These are phyloP conservation scores for Heliconius sara DNA, from an alignment of 2,888 invertebrate genomes.

Conservation along the genomic window DNA sequence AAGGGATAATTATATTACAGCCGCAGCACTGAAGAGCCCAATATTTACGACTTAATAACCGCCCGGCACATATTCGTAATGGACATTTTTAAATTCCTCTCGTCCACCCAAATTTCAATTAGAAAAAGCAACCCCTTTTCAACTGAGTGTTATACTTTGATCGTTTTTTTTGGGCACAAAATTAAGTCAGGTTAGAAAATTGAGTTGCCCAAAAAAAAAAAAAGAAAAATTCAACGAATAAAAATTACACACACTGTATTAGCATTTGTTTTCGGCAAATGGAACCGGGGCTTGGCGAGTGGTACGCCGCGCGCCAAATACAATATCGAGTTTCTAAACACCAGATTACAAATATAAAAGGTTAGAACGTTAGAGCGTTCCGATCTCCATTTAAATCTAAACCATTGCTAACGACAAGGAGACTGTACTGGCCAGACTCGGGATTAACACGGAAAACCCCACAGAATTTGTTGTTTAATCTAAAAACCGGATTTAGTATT, in stretches of 20 bases:
- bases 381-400: constrained; percentile 43
- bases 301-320: neutral
- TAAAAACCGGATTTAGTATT: constrained; percentile 46
- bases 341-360: constrained; percentile 33
- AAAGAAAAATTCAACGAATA: neutral
- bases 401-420: constrained; percentile 42
- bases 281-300: neutral
- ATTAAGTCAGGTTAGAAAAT: constrained; percentile 27
- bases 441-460: constrained; percentile 46
- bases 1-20: constrained; percentile 72
- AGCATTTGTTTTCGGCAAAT: constrained; percentile 16
- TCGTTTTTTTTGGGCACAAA: constrained; percentile 18
- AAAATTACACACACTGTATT: constrained; percentile 8
- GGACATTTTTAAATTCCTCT: constrained; percentile 47
- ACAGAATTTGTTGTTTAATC: constrained; percentile 50
- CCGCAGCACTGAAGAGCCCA: constrained; percentile 57
- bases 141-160: constrained; percentile 27
- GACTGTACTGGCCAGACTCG: constrained; percentile 37
- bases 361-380: constrained; percentile 39
- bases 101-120: constrained; percentile 48
- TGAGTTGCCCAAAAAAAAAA: constrained; percentile 10
- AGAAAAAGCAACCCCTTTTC: constrained; percentile 45
- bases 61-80: constrained; percentile 53
- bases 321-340: constrained; percentile 17
- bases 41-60: constrained; percentile 70